Evolutionary conservation across 2,888 invertebrate genomes (phyloP), one percentile per base, ranked within the genome.

Genomic region (Euplagia quadripunctaria): DNA sequence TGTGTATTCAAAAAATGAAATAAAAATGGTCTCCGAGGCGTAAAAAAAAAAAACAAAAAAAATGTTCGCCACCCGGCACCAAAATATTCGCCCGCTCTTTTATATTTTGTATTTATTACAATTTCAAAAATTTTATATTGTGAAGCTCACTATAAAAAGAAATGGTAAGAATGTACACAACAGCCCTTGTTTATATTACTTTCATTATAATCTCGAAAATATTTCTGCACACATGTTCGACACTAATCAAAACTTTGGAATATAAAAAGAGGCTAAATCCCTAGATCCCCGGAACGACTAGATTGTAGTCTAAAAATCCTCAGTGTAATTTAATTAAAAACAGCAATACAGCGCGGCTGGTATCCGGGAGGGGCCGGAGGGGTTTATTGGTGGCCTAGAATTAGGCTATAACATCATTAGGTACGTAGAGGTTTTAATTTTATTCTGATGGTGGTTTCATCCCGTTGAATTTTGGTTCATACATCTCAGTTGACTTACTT

Each of bases 241-340:
- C 11, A 43, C 16, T 17, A 17, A 20, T 11, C 65, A 49, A 46
- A 68, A 55, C 52, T 68, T 42, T 46, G 69, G 67, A 76, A 74
- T 70, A 64, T n/a, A 70, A 52, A 70, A 31, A 31, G 31, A 2
- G 31, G 31, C 72, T 46, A 72, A 76, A 71, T 72, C 65, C 7
- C 61, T 55, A 58, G 71, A 71, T 64, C n/a, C 64, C 64, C 63
- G 46, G 16, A 46, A 52, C 61, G 64, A 55, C n/a, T 64, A 64
- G 55, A 73, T 69, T 73, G 43, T 69, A 69, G 77, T 77, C 72
- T 75, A 74, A 72, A 76, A 81, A 73, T 75, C 66, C n/a, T 65
- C 66, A 41, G 64, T 70, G 78, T 77, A 74, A 78, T 80, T 77
- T 73, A 75, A 84, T 83, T 77, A 78, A 80, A 84, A 82, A 80